These are phyloP conservation scores for Ischnus inquisitorius DNA, from an alignment of 2,888 invertebrate species.

Conservation along the genomic window DNA sequence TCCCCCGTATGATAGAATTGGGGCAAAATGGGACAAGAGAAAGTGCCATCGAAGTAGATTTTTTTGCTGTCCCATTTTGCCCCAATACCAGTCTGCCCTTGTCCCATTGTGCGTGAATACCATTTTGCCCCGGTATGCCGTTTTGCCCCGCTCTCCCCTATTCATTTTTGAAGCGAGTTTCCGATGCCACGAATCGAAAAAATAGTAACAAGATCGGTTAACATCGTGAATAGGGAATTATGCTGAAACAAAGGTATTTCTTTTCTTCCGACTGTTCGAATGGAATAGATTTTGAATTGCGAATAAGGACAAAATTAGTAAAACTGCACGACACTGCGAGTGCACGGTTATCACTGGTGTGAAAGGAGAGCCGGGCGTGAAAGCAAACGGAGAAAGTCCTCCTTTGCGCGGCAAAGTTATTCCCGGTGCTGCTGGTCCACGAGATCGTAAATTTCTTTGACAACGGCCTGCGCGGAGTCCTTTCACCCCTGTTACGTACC, in stretches of 20 bases:
- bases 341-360: slow-evolving; percentile 18
- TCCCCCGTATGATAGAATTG: no score
- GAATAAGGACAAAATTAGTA: neutral
- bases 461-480: slow-evolving; percentile 52
- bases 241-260: neutral
- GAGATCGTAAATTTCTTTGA: slow-evolving; percentile 70
- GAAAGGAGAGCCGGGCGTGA: slow-evolving; percentile 12
- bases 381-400: slow-evolving; percentile 65
- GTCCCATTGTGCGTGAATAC: no score
- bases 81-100: no score
- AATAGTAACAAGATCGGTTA: neutral
- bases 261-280: neutral
- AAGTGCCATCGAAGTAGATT: no score
- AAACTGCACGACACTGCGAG: slow-evolving; percentile 18
- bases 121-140: no score
- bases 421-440: slow-evolving; percentile 59
- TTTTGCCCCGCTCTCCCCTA: no score
- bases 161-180: no score
- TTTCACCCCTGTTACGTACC: slow-evolving; percentile 28
- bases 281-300: neutral
- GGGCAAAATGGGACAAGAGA: no score
- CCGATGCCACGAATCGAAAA: no score
- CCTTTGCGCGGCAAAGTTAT: slow-evolving; percentile 63
- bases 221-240: neutral
- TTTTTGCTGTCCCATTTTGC: no score